These are phyloP conservation scores for Micromesistius poutassou DNA, from an alignment of 2,797 vertebrate species.

Conservation along the genomic window DNA sequence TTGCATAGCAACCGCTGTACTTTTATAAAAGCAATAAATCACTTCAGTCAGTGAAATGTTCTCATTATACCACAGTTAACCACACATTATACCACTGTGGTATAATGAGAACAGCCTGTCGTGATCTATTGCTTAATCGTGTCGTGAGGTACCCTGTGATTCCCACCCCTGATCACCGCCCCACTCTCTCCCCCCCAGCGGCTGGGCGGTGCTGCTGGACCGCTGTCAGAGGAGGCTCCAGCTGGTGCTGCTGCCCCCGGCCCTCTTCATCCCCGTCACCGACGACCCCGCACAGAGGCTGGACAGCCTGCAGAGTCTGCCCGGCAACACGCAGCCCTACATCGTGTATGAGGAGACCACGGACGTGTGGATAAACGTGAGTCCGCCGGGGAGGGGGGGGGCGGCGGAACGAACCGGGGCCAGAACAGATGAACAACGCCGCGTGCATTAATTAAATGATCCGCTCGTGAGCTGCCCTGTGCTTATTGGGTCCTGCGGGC, in stretches of 20 bases:
- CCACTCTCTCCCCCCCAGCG: conserved; percentile 63
- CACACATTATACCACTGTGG: too few relatives aligned
- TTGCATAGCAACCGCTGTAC: too few relatives aligned
- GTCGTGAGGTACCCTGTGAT: too few relatives aligned
- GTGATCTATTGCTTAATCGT: too few relatives aligned
- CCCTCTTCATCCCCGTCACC: conserved; percentile 83
- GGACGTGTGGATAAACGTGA: conserved; percentile 72
- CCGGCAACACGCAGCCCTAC: conserved; percentile 81
- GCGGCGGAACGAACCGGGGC: too few relatives aligned
- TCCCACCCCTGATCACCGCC: too few relatives aligned
- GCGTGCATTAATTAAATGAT: background rate
- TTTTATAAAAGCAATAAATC: too few relatives aligned
- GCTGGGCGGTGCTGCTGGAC: conserved; percentile 94
- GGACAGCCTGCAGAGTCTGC: conserved; percentile 80
- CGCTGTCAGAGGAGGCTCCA: conserved; percentile 91
- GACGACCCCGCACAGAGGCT: conserved; percentile 78
- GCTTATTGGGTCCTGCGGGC: background rate
- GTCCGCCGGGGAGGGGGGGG: too few relatives aligned
- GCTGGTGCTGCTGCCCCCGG: conserved; percentile 85
- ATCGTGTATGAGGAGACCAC: conserved; percentile 92
- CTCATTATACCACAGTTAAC: too few relatives aligned
- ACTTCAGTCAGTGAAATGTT: too few relatives aligned
- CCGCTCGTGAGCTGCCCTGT: background rate
- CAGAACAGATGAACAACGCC: background rate
- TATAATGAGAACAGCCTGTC: too few relatives aligned